Conservation (phyloP, 2,113 vertebrate species). For the Acrocephalus arundinaceus region DNA sequence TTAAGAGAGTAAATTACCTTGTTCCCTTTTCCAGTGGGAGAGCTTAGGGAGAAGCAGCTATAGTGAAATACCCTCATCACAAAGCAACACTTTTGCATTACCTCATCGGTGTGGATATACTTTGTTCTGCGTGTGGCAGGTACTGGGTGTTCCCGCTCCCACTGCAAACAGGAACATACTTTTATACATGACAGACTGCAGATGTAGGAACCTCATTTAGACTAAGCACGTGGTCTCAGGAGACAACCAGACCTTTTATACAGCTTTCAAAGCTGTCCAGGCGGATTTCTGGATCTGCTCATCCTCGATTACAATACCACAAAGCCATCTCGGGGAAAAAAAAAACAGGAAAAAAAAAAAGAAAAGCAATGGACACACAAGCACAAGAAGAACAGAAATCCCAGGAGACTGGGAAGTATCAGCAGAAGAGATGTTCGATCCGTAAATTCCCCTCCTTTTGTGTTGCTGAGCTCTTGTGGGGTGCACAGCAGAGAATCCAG, state of each 20-base stretch:
- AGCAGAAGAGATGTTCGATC: not conserved
- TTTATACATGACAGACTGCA: slow-evolving; percentile 40
- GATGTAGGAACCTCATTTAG: slow-evolving; percentile 44
- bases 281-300: slow-evolving; percentile 13
- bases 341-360: not conserved
- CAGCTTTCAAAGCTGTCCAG: slow-evolving; percentile 40
- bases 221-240: not conserved
- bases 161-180: slow-evolving; percentile 38
- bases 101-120: not conserved
- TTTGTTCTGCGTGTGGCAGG: slow-evolving; percentile 14
- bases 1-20: not conserved
- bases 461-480: not conserved
- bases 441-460: not conserved
- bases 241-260: slow-evolving; percentile 57
- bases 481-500: not conserved
- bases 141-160: slow-evolving; percentile 27
- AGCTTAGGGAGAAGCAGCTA: not conserved
- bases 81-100: slow-evolving; percentile 10
- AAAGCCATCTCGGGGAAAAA: not conserved
- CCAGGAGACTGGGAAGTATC: not conserved
- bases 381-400: not conserved
- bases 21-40: not conserved
- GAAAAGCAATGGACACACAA: not conserved
- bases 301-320: slow-evolving; percentile 38
- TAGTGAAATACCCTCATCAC: not conserved